phyloP scores from a whole-genome alignment of 2,888 invertebrate genomes.

The Caenorhabditis virilis region DNA sequence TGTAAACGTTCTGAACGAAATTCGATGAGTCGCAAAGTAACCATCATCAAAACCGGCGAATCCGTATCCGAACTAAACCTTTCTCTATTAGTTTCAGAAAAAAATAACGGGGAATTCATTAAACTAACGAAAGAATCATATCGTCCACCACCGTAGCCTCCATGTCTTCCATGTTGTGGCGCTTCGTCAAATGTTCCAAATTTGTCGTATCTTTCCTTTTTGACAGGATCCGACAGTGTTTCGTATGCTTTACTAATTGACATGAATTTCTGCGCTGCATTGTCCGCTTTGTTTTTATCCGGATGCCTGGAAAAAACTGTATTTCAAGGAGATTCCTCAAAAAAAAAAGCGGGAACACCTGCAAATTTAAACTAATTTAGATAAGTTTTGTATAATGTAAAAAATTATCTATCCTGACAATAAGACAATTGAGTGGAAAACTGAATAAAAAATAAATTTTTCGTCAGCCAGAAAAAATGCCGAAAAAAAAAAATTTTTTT shows the following conservation, averaged over 20 bases:
- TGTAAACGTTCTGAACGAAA: conserved; percentile 51
- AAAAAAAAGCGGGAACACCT: no score
- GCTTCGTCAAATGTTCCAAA: conserved; percentile 63
- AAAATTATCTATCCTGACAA: no score
- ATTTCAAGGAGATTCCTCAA: neutral
- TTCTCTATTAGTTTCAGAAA: no score
- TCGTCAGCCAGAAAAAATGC: no score
- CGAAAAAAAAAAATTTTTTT: no score
- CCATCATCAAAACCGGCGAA: conserved; percentile 46
- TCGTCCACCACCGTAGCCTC: conserved; percentile 23
- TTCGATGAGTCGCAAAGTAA: conserved; percentile 54
- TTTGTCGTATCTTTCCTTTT: conserved; percentile 58
- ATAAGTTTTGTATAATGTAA: no score
- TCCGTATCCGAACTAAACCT: conserved; percentile 46
- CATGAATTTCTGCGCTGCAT: conserved; percentile 62
- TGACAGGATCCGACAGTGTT: conserved; percentile 51
- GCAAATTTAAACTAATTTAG: no score
- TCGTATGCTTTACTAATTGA: conserved; percentile 65
- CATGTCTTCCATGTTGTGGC: conserved; percentile 15
- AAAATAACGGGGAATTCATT: no score
- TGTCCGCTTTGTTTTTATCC: conserved; percentile 59
- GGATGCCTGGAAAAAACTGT: conserved; percentile 61
- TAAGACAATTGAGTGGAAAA: no score
- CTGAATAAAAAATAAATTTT: no score
- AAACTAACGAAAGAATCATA: conserved; percentile 48